A percentile compares a stretch with the other conserved stretches of the same genome.
Conservation (phyloP, 2,797 vertebrate genomes). For the Mallotus villosus region DNA sequence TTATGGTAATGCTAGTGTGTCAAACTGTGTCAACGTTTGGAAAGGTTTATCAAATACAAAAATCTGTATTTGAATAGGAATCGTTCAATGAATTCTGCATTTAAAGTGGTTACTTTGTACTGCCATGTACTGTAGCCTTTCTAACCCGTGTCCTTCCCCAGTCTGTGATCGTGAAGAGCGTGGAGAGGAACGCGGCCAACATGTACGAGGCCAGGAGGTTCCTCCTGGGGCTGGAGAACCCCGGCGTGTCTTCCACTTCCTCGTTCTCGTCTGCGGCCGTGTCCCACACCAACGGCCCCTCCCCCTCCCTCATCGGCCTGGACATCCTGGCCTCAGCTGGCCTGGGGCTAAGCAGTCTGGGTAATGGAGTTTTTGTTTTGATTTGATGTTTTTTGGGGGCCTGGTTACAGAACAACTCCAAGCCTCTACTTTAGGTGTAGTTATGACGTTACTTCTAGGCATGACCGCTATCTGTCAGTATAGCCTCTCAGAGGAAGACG, state of each 20-base stretch:
- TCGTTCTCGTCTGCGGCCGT: conserved; percentile 54
- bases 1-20: conserved; percentile 27
- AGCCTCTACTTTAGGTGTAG: background rate
- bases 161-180: conserved; percentile 92
- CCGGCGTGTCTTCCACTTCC: conserved; percentile 77
- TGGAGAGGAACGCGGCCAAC: conserved; percentile 87
- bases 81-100: conserved; percentile 17
- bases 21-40: too few species aligned
- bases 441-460: background rate
- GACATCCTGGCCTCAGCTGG: conserved; percentile 97
- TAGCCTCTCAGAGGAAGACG: too few species aligned
- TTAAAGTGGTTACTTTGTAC: background rate
- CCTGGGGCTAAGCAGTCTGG: conserved; percentile 95
- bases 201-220: conserved; percentile 89
- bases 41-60: conserved; percentile 49
- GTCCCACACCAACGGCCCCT: conserved; percentile 66
- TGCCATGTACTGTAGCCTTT: conserved; percentile 6
- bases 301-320: conserved; percentile 85
- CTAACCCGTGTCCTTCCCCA: conserved; percentile 34
- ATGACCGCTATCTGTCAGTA: conserved; percentile 2
- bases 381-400: background rate
- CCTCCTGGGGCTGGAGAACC: conserved; percentile 87
- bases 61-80: conserved; percentile 61
- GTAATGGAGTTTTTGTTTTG: conserved; percentile 68
- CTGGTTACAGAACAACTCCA: background rate